Base-by-base conservation (phyloP, 2,797 vertebrate genomes). In the Crenuchus spilurus region DNA sequence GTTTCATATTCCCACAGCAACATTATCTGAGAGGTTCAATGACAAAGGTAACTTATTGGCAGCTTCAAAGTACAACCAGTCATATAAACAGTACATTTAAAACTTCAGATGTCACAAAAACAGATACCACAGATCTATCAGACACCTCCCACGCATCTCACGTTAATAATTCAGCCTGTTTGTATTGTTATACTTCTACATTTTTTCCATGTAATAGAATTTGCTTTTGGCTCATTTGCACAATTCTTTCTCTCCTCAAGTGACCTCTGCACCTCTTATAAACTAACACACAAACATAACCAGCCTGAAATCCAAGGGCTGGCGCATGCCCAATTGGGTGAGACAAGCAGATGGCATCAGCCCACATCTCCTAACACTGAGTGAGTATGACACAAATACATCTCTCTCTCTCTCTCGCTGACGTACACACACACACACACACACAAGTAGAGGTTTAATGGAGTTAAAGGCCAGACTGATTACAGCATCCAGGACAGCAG, bases 261-360 rank as follows among this genome's bases (percentile, higher is more conserved):
- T 41, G 11, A 30, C 6, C 39, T 41, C 60, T 65, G 51, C 13
- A 66, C 39, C 51, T 30, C 33, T 39, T 52, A 20, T 28, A 41
- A 11, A 62, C 6, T 30, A 24, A 46, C 48, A 46, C 26, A 30
- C 20, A 67, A 57, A 51, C n/a, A 71, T 0, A 2, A 6, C 22
- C 3, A 51, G 48, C 41, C 54, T 22, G 11, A 69, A 71, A 31
- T 31, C 22, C 52, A 51, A 66, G 24, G 52, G 55, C 57, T 84
- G 84, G 79, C 77, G 76, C n/a, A 16, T 6, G 55, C 72, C 79
- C 76, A 85, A 71, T 66, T 66, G 70, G 75, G 57, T 48, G 61
- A 80, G 44, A 74, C 57, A 55, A 74, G 63, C 76, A 74, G 65
- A 79, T 65, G 75, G 76, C 58, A 55, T 46, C 16, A 22, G 28